Evolutionary conservation across 2,888 invertebrate genomes (phyloP).

Genomic region (Agrilus mali): DNA sequence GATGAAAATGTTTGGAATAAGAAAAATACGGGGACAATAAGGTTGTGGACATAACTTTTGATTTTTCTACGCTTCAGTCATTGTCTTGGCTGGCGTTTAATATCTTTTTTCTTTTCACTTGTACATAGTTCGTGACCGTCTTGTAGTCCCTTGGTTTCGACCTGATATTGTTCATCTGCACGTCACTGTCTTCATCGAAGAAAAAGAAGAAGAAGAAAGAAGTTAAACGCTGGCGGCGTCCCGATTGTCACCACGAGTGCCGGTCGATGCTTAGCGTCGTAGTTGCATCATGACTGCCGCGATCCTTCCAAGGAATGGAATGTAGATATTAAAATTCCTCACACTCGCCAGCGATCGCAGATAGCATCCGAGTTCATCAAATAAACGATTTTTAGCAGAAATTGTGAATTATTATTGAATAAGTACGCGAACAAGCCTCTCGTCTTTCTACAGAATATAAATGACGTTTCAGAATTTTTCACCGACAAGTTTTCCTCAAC

Average conservation of each 20-base stretch:
- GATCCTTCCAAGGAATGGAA: conserved; percentile 18
- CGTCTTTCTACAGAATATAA: conserved; percentile 16
- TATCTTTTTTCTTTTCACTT: no score
- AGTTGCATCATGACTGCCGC: conserved; percentile 15
- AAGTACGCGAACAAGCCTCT: conserved; percentile 14
- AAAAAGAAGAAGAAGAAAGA: no score
- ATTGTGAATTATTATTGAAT: conserved; percentile 23
- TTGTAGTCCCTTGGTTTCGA: no score
- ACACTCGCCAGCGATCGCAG: conserved; percentile 18
- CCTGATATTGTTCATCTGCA: no score
- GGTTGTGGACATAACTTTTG: no score
- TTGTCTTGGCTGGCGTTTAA: no score
- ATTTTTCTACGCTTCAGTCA: no score
- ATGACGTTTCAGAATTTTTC: conserved; percentile 6
- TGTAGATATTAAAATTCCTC: conserved; percentile 28
- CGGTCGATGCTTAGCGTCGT: conserved; percentile 13
- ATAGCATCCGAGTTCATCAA: conserved; percentile 18
- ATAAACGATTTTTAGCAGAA: conserved; percentile 26
- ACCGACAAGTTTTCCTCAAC: conserved; percentile 5
- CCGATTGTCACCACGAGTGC: not conserved
- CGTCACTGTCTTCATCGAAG: no score
- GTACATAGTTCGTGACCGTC: no score
- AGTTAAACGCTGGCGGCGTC: no score
- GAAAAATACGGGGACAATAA: no score
- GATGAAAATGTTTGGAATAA: no score